Evolutionary conservation across 2,113 vertebrate species (phyloP), one percentile per base, ranked within the genome.

Genomic region (Thryonomys swinderianus): DNA sequence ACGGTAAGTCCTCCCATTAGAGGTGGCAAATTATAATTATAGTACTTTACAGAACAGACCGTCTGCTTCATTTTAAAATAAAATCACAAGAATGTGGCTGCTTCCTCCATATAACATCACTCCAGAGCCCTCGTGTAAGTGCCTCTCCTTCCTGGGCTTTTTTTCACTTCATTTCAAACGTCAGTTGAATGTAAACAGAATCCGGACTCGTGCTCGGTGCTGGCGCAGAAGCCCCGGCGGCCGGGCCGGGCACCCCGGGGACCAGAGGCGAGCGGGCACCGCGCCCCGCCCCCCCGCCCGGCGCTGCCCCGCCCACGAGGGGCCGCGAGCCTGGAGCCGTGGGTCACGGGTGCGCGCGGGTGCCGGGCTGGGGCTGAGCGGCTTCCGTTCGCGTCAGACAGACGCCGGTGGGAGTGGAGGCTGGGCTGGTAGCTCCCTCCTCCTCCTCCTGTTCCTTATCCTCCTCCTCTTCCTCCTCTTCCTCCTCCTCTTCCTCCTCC

Each of bases 21-120:
- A 97, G 94, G 97, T 98, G 95, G 97, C 96, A 98, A 98, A 98
- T 98, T 98, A 98, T 98, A 98, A 98, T 98, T 98, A 98, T 95
- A 98, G 98, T 97, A 98, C 97, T 98, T 98, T 96, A n/a, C 96
- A 90, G 96, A 98, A 81, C 73, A 97, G 97, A 98, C 98, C 82
- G 97, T 97, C 98, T 98, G 97, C 96, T 97, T 98, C 96, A 61
- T 98, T 98, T 98, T 85, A 98, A 90, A 91, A 97, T 88, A 97
- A 98, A 97, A 96, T 91, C 94, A 98, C 95, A 97, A 98, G 98
- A 98, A 98, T 97, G 95, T 67, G 94, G 95, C 96, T 92, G 94
- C 95, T 96, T 97, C 92, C 98, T 96, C 83, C 88, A 97, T 85
- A 85, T 95, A 96, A 57, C 95, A 84, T 93, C 95, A 97, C 98